Conservation (phyloP, 2,113 vertebrate genomes). For the Empidonax alnorum region DNA sequence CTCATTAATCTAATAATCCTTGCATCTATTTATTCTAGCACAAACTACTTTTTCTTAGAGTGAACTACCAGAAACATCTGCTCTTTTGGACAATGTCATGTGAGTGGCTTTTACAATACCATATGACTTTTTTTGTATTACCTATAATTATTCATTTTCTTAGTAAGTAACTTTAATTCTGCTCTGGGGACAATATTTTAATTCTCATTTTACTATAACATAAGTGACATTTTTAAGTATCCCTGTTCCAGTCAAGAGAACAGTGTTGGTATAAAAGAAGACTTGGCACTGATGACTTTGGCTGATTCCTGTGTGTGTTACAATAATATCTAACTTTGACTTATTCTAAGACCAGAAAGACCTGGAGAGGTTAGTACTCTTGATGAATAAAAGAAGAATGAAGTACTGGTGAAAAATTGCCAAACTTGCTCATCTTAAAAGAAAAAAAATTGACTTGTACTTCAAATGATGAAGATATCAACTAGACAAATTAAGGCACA, state of each 20-base stretch:
- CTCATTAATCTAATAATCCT: neutral
- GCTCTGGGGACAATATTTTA: neutral
- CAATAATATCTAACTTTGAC: neutral
- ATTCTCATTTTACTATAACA: neutral
- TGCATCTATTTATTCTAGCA: neutral
- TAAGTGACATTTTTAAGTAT: neutral
- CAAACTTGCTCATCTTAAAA: neutral
- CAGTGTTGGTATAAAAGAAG: neutral
- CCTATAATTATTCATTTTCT: neutral
- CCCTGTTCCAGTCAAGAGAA: neutral
- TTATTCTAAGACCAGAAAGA: neutral
- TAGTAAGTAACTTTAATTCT: neutral
- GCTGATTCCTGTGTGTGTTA: neutral
- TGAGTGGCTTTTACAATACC: neutral
- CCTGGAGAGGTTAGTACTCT: neutral
- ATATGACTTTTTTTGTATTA: neutral
- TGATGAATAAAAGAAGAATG: neutral
- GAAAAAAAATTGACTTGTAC: rapidly evolving
- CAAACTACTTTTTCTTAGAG: neutral
- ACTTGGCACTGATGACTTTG: neutral
- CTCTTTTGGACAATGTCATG: neutral
- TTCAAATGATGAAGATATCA: neutral
- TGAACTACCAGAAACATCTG: neutral
- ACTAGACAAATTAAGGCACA: neutral
- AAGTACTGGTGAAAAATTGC: neutral